These are phyloP conservation scores for Chrysodeixis includens DNA, from an alignment of 2,888 invertebrate species.

Conservation along the genomic window DNA sequence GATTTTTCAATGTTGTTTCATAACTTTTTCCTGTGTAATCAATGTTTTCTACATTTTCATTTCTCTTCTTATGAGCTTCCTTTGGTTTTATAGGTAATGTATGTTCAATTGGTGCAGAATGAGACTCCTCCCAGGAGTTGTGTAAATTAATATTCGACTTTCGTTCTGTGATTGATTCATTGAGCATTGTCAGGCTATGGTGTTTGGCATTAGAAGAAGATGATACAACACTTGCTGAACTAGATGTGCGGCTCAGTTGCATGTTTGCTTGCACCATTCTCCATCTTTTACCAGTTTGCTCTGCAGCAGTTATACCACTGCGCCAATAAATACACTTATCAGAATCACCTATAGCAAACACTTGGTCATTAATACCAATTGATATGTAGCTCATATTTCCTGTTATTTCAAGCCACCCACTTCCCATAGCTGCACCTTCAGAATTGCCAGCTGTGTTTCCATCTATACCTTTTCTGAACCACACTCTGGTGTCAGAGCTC, in stretches of 20 bases:
- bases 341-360: constrained; percentile 95
- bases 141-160: constrained; percentile 88
- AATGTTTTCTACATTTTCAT: constrained; percentile 78
- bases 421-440: constrained; percentile 94
- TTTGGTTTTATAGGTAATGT: constrained; percentile 90
- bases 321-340: constrained; percentile 95
- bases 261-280: constrained; percentile 93
- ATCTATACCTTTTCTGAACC: constrained; percentile 94
- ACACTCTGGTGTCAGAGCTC: constrained; percentile 94
- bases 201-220: constrained; percentile 90
- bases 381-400: constrained; percentile 95
- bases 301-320: constrained; percentile 92
- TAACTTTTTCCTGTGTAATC: constrained; percentile 91
- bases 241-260: constrained; percentile 95
- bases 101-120: constrained; percentile 93
- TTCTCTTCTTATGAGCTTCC: constrained; percentile 75
- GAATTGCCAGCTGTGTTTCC: constrained; percentile 92
- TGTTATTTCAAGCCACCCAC: constrained; percentile 97
- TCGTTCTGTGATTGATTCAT: constrained; percentile 78
- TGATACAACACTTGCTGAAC: constrained; percentile 92
- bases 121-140: constrained; percentile 92
- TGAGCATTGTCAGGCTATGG: constrained; percentile 90
- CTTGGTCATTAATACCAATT: constrained; percentile 96
- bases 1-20: constrained; percentile 93
- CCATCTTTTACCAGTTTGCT: constrained; percentile 97